phyloP scores from a whole-genome alignment of 2,797 vertebrate genomes.

The Meriones psammophilus region DNA sequence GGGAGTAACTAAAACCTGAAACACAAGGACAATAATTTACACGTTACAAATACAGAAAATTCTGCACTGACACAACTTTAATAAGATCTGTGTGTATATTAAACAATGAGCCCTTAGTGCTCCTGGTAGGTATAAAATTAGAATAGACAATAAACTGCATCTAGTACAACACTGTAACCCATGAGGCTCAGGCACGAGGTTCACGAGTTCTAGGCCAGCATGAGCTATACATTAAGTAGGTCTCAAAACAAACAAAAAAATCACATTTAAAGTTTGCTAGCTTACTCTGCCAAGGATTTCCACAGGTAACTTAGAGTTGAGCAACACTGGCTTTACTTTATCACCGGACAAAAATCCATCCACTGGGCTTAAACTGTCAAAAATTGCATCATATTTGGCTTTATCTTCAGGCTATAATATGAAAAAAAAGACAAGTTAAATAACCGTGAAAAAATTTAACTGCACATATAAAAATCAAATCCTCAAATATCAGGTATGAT shows the following conservation, averaged over 20 bases:
- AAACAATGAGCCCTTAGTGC: conserved; percentile 18
- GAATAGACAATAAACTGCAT: conserved; percentile 63
- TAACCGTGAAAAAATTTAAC: conserved; percentile 48
- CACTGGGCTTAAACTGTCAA: conserved; percentile 96
- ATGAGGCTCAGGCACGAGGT: neutral
- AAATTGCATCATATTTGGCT: conserved; percentile 97
- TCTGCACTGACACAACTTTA: neutral
- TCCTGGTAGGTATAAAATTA: neutral
- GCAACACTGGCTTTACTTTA: conserved; percentile 98
- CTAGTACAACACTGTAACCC: neutral
- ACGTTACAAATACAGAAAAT: conserved; percentile 53
- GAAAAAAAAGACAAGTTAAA: conserved; percentile 73
- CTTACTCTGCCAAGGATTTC: conserved; percentile 97
- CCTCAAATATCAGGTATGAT: neutral
- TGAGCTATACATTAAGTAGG: neutral
- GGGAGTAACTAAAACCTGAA: conserved; percentile 47
- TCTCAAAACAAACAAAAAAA: neutral
- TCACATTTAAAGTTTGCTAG: conserved; percentile 65
- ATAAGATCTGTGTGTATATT: neutral
- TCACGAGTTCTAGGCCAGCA: neutral
- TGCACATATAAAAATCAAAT: conserved; percentile 51
- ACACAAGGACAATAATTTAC: conserved; percentile 47
- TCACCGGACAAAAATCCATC: conserved; percentile 96
- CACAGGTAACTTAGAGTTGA: conserved; percentile 98
- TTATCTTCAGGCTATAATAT: conserved; percentile 95